These are phyloP conservation scores for Smittia sp. DNA, from an alignment of 2,888 invertebrate species.

Conservation along the genomic window DNA sequence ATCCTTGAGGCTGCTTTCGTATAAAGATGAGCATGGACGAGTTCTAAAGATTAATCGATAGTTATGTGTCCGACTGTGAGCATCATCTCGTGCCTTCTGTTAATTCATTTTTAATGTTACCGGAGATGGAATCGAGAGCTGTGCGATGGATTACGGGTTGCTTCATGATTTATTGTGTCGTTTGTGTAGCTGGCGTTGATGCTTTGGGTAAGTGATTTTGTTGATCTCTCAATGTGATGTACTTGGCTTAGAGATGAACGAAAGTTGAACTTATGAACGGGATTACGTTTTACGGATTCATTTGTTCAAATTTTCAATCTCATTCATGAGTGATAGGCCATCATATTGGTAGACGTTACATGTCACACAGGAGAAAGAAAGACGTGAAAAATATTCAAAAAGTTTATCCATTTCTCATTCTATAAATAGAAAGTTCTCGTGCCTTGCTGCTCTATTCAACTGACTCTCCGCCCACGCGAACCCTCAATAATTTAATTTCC, in stretches of 20 bases:
- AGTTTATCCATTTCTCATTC: neutral
- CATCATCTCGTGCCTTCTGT: neutral
- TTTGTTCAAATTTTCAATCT: no score
- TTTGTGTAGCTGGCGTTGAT: neutral
- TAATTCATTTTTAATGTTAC: slow-evolving; percentile 9
- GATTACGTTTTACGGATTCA: no score
- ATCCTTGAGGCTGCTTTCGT: neutral
- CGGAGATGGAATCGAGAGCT: neutral
- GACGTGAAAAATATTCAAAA: neutral
- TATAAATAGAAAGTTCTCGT: neutral
- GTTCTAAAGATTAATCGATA: slow-evolving; percentile 17
- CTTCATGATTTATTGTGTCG: neutral
- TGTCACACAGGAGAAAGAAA: neutral
- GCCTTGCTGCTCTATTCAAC: neutral
- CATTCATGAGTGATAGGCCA: neutral
- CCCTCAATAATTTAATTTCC: slow-evolving; percentile 31
- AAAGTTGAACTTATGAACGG: no score
- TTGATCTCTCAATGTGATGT: no score
- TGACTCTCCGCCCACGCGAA: neutral
- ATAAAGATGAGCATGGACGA: neutral
- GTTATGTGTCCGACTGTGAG: slow-evolving; percentile 12
- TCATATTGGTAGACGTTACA: neutral
- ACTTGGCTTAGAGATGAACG: no score
- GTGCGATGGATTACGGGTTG: neutral
- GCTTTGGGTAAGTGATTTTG: neutral